Evolutionary conservation across 2,888 invertebrate species (phyloP).

Genomic region (Tribolium freemani): DNA sequence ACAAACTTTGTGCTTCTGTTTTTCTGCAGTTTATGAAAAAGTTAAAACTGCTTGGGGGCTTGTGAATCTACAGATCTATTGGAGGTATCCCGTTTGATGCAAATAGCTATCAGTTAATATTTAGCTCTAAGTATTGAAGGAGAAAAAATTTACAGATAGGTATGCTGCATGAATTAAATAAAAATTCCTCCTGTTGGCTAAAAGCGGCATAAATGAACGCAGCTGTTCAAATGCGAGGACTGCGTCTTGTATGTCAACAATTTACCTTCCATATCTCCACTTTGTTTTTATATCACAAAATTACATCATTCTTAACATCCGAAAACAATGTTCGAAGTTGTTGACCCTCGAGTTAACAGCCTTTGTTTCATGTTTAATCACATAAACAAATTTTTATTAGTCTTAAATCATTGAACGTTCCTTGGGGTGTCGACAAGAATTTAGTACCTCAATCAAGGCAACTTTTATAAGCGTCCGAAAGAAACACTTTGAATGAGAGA

Average conservation of each 20-base stretch:
- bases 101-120: too few species aligned
- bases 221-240: slow-evolving; percentile 26
- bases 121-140: too few species aligned
- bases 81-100: too few species aligned
- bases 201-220: slow-evolving; percentile 13
- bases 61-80: too few species aligned
- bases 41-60: too few species aligned
- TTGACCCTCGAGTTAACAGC: slow-evolving; percentile 27
- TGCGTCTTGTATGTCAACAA: slow-evolving; percentile 19
- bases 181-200: not conserved
- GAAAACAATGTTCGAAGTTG: slow-evolving; percentile 25
- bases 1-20: not conserved
- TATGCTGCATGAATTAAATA: not conserved
- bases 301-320: slow-evolving; percentile 27
- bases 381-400: slow-evolving; percentile 35
- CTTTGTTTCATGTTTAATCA: slow-evolving; percentile 35
- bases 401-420: slow-evolving; percentile 30
- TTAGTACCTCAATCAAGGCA: slow-evolving; percentile 14
- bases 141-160: too few species aligned
- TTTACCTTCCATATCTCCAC: slow-evolving; percentile 18
- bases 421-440: slow-evolving; percentile 21
- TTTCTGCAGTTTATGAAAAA: not conserved
- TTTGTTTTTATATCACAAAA: slow-evolving; percentile 20
- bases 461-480: slow-evolving; percentile 13
- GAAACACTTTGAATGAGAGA: not conserved